A percentile compares a stretch with the other conserved stretches of the same genome.
These are phyloP conservation scores for Xerus rutilus DNA, from an alignment of 2,797 vertebrate species.

Conservation along the genomic window DNA sequence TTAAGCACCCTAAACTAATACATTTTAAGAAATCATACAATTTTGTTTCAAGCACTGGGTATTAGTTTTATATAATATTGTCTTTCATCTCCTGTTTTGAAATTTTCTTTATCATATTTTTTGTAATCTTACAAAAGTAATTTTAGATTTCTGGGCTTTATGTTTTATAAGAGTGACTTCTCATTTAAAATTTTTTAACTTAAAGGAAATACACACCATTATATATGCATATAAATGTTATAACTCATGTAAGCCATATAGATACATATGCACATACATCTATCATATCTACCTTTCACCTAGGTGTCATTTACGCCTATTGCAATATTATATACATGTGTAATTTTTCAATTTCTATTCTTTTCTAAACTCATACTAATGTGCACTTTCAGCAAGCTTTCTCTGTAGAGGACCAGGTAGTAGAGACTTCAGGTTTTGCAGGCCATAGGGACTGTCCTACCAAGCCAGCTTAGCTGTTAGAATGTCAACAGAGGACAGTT, in stretches of 20 bases:
- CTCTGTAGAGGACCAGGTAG: accelerated
- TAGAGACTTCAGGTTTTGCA: not conserved
- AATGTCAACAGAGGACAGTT: not conserved
- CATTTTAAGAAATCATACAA: not conserved
- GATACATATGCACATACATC: not conserved
- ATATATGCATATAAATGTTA: not conserved
- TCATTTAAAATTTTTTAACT: not conserved
- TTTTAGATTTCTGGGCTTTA: not conserved
- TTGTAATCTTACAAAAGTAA: not conserved
- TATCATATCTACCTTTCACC: not conserved
- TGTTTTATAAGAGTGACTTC: not conserved
- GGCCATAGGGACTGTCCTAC: accelerated
- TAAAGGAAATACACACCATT: not conserved
- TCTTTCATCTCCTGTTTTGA: not conserved
- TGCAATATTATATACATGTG: not conserved
- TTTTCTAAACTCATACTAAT: not conserved
- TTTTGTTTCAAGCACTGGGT: not conserved
- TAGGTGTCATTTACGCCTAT: not conserved
- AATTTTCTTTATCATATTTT: not conserved
- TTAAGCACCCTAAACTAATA: slow-evolving; percentile 45
- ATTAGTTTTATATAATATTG: not conserved
- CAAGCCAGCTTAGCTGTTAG: accelerated
- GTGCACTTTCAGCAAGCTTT: not conserved
- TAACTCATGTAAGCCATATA: not conserved
- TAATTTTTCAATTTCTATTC: not conserved